These are phyloP conservation scores for Globicephala melas DNA, from an alignment of 2,113 vertebrate genomes.

Conservation along the genomic window DNA sequence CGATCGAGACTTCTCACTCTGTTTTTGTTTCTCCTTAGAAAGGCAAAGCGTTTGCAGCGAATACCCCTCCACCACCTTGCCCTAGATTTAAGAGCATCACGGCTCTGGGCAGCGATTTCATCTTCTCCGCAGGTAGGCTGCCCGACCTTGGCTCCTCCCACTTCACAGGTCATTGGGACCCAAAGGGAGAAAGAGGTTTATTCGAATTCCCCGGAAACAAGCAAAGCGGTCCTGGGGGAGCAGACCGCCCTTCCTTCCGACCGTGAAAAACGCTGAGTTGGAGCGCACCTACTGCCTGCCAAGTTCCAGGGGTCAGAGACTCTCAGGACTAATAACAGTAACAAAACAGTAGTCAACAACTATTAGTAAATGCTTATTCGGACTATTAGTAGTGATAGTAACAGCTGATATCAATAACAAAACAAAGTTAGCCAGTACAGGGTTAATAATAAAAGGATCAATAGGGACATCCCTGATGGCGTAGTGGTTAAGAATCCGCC, in stretches of 20 bases:
- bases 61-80: not conserved
- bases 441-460: not conserved
- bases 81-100: not conserved
- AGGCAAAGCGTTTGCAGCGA: not conserved
- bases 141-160: not conserved
- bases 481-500: too few species aligned
- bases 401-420: not conserved
- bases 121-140: not conserved
- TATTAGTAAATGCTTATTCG: not conserved
- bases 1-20: not conserved
- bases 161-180: not conserved
- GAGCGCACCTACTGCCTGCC: not conserved
- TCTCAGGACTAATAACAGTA: not conserved
- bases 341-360: not conserved
- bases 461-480: too few species aligned
- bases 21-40: slow-evolving; percentile 12
- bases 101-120: not conserved
- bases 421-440: not conserved
- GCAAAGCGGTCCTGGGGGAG: not conserved
- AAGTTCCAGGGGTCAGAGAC: not conserved
- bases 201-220: not conserved
- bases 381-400: not conserved
- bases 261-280: not conserved
- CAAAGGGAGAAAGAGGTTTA: not conserved
- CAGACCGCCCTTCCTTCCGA: not conserved